Evolutionary conservation across 2,113 vertebrate species (phyloP).

Genomic region (Saguinus imperator): DNA sequence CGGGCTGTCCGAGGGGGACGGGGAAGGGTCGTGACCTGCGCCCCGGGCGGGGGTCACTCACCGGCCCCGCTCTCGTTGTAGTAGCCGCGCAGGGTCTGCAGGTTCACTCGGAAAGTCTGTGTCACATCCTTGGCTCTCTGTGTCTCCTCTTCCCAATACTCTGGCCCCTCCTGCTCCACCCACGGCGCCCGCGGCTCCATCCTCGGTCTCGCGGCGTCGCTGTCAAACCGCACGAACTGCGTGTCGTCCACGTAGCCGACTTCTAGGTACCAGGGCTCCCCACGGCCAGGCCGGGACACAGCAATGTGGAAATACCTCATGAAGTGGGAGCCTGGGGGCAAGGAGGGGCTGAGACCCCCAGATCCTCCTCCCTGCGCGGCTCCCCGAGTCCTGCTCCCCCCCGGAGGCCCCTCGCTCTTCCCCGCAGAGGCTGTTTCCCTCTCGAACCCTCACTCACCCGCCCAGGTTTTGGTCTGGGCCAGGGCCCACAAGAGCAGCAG

Average conservation of each 20-base stretch:
- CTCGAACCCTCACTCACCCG: background rate
- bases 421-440: background rate
- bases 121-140: too few relatives aligned
- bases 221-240: background rate
- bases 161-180: background rate
- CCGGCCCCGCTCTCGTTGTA: conserved; percentile 14
- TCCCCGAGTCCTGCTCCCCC: background rate
- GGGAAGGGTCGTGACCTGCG: too few relatives aligned
- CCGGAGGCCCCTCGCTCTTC: background rate
- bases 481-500: background rate
- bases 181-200: background rate
- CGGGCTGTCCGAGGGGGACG: accelerated
- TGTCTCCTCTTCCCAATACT: background rate
- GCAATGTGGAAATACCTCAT: conserved; percentile 41
- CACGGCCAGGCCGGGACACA: background rate
- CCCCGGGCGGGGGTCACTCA: background rate
- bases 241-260: conserved; percentile 50
- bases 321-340: background rate
- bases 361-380: too few relatives aligned
- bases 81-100: background rate
- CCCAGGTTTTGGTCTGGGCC: background rate
- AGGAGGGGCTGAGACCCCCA: background rate
- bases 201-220: background rate
- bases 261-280: background rate
- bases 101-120: accelerated